These are phyloP conservation scores for Xyrauchen texanus DNA, from an alignment of 2,113 vertebrate species.

Conservation along the genomic window DNA sequence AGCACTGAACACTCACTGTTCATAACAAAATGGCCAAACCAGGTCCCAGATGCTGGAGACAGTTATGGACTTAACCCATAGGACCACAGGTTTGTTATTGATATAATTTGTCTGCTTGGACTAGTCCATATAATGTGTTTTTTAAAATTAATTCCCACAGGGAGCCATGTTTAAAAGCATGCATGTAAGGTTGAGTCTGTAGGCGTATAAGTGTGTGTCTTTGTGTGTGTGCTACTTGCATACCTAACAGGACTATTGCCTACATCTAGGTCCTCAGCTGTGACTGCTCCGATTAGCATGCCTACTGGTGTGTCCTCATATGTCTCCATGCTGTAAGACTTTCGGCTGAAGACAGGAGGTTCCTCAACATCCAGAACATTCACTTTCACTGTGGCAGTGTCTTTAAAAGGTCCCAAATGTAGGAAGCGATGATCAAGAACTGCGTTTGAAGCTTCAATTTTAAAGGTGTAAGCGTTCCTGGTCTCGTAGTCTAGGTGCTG, in stretches of 20 bases:
- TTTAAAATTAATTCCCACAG: not conserved
- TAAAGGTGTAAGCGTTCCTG: conserved; percentile 88
- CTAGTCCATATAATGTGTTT: not conserved
- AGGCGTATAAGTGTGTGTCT: not conserved
- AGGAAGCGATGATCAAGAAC: conserved; percentile 85
- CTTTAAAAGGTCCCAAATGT: conserved; percentile 85
- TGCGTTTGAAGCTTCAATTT: conserved; percentile 85
- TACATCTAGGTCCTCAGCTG: conserved; percentile 87
- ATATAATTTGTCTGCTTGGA: conserved; percentile 10
- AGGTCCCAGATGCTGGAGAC: not conserved
- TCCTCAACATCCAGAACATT: conserved; percentile 88
- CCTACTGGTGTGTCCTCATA: conserved; percentile 87
- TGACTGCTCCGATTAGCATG: conserved; percentile 86
- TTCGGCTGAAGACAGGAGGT: conserved; percentile 86
- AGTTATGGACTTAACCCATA: not conserved
- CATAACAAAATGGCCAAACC: conserved; percentile 19
- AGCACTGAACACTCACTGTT: not conserved
- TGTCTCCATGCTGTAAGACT: conserved; percentile 83
- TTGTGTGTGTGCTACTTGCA: conserved; percentile 38
- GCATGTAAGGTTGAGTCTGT: not conserved
- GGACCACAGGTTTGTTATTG: conserved; percentile 13
- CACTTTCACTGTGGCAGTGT: conserved; percentile 88
- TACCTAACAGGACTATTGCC: conserved; percentile 88
- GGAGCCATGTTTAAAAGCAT: not conserved
- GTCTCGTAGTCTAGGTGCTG: conserved; percentile 91